Evolutionary conservation across 2,113 vertebrate species (phyloP).

Genomic region (Tachysurus fulvidraco): DNA sequence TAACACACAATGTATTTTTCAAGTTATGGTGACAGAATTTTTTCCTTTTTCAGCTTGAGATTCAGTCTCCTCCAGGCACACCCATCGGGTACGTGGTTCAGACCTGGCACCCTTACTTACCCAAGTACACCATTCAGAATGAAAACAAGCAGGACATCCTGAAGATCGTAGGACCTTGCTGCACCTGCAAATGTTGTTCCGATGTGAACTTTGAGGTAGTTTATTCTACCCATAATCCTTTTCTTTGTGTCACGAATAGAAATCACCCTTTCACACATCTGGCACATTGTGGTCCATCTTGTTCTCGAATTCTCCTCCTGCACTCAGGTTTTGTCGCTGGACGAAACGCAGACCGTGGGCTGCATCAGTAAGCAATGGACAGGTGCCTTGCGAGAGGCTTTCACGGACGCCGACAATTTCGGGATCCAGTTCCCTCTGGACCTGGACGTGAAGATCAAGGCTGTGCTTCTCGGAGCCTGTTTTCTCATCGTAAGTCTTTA

Average conservation of each 20-base stretch:
- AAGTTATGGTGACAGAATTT: neutral
- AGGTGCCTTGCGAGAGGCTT: conserved; percentile 56
- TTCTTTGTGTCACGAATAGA: neutral
- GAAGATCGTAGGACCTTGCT: conserved; percentile 74
- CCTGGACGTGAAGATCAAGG: conserved; percentile 76
- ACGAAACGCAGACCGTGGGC: conserved; percentile 52
- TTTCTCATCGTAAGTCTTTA: conserved; percentile 72
- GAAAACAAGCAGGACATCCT: conserved; percentile 69
- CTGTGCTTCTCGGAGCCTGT: conserved; percentile 69
- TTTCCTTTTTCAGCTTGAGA: conserved; percentile 71
- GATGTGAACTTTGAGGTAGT: conserved; percentile 81
- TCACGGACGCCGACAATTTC: conserved; percentile 68
- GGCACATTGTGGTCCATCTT: neutral
- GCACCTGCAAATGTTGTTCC: conserved; percentile 73
- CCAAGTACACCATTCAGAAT: conserved; percentile 80
- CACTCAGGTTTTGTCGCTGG: conserved; percentile 53
- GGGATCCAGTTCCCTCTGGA: conserved; percentile 71
- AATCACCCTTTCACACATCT: neutral
- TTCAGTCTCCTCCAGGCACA: conserved; percentile 78
- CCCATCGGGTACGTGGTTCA: conserved; percentile 79
- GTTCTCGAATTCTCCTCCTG: neutral
- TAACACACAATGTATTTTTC: too few species aligned
- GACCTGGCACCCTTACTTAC: conserved; percentile 77
- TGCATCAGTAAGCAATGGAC: conserved; percentile 67
- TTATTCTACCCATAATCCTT: neutral